These are phyloP conservation scores for Battus philenor DNA, from an alignment of 1,140 invertebrate genomes.

Conservation along the genomic window DNA sequence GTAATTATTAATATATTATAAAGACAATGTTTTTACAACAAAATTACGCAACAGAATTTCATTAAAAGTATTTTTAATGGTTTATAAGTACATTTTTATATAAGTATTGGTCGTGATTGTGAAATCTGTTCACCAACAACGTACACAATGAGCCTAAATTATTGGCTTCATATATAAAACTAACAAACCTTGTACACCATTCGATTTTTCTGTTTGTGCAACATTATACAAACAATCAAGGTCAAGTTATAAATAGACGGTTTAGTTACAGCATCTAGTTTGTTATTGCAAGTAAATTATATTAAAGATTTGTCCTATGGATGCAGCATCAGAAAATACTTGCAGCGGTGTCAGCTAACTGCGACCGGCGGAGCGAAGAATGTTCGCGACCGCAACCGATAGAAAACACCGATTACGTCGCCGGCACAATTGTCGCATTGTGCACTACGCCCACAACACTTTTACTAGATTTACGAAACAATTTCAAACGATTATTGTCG, in stretches of 20 bases:
- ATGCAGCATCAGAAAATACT: conserved; percentile 25
- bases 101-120: too few relatives aligned
- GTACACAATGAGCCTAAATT: too few relatives aligned
- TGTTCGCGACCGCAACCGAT: conserved; percentile 64
- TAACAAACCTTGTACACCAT: too few relatives aligned
- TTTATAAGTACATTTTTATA: too few relatives aligned
- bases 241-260: neutral
- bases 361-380: conserved; percentile 53
- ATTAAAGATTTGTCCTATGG: conserved; percentile 14
- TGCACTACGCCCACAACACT: conserved; percentile 57
- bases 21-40: too few relatives aligned
- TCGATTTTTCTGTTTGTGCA: too few relatives aligned
- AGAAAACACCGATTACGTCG: conserved; percentile 69
- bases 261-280: neutral
- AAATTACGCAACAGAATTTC: too few relatives aligned
- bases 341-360: conserved; percentile 26
- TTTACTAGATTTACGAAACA: conserved; percentile 69
- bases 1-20: too few relatives aligned
- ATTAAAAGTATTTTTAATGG: too few relatives aligned
- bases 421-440: conserved; percentile 61
- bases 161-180: too few relatives aligned
- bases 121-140: too few relatives aligned
- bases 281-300: neutral
- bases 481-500: conserved; percentile 46
- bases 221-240: too few relatives aligned